phyloP scores from a whole-genome alignment of 2,888 invertebrate genomes.

The Stramonita haemastoma region DNA sequence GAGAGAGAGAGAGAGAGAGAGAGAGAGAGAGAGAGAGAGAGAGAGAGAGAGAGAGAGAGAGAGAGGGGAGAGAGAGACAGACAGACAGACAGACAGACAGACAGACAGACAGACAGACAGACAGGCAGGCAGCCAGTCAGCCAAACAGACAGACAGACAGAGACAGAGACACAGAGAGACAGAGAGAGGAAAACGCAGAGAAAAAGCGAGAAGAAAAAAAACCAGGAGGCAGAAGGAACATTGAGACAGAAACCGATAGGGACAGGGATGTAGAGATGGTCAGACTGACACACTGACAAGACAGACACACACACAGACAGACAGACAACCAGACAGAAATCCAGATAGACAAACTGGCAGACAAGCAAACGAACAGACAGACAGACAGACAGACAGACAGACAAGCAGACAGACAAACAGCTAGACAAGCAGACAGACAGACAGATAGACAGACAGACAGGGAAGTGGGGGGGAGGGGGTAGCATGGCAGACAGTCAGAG shows the following conservation, averaged over 20 bases:
- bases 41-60: too few species aligned
- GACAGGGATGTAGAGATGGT: neutral
- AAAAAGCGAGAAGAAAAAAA: too few species aligned
- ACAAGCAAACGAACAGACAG: neutral
- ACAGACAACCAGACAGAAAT: neutral
- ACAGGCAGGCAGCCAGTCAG: neutral
- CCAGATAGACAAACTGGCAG: too few species aligned
- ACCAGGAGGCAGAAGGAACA: too few species aligned
- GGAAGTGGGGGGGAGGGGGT: neutral
- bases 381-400: neutral
- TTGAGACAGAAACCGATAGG: too few species aligned
- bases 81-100: neutral
- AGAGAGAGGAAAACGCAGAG: too few species aligned
- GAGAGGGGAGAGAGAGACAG: neutral
- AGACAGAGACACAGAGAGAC: neutral
- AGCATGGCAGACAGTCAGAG: neutral
- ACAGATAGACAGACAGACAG: neutral
- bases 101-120: neutral
- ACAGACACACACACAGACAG: neutral
- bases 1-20: too few species aligned
- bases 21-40: too few species aligned
- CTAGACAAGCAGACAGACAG: neutral
- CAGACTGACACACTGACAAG: neutral
- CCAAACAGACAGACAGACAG: neutral
- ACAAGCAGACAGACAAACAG: neutral